Conservation (phyloP, 1,140 invertebrate species). For the Episyrphus balteatus region DNA sequence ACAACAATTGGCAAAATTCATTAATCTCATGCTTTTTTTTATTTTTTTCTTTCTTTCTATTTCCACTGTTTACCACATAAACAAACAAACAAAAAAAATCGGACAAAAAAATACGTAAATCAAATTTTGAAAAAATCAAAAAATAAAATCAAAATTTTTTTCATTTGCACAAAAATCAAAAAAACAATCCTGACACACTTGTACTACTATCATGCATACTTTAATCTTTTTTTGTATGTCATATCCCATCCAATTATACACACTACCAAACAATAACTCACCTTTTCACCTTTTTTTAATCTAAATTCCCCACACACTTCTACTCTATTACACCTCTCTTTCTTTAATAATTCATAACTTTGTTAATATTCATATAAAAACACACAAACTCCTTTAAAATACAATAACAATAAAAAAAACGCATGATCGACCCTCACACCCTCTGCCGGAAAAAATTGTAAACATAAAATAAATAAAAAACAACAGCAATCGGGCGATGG, state of each 20-base stretch:
- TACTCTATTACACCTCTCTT: no score
- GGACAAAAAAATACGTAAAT: constrained; percentile 11
- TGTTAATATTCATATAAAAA: not conserved
- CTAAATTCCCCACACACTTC: no score
- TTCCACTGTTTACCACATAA: constrained; percentile 33
- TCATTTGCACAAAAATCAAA: not conserved
- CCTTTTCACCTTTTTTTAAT: constrained; percentile 13
- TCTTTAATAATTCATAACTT: not conserved
- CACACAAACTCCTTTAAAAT: not conserved
- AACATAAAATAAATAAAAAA: constrained; percentile 2
- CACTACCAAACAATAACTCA: not conserved
- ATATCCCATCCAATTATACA: not conserved
- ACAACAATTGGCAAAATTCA: constrained; percentile 13
- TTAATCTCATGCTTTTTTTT: constrained; percentile 29
- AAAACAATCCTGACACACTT: not conserved
- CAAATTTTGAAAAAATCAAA: constrained; percentile 14
- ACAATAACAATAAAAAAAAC: constrained; percentile 7
- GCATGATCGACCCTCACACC: constrained; percentile 5
- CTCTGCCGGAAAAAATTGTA: not conserved
- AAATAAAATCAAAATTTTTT: constrained; percentile 1
- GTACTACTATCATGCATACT: not conserved
- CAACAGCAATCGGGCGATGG: constrained; percentile 29
- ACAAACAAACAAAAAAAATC: constrained; percentile 11
- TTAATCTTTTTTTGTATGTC: not conserved
- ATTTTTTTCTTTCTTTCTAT: constrained; percentile 36